Evolutionary conservation across 2,888 invertebrate species (phyloP).

Genomic region (Scotopteryx bipunctaria): DNA sequence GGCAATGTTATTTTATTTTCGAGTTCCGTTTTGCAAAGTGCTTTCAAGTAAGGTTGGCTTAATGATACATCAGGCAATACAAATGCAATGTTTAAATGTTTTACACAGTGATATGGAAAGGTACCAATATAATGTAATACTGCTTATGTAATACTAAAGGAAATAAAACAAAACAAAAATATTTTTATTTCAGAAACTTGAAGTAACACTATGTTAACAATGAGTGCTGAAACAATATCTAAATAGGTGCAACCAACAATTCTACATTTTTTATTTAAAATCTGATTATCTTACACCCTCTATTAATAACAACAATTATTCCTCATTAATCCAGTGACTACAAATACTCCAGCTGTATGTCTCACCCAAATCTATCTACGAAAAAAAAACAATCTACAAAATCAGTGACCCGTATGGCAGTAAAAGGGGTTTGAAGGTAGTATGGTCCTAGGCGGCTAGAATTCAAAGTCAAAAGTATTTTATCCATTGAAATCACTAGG

Average conservation of each 20-base stretch:
- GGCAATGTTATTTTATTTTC: not conserved
- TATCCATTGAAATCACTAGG: too few species aligned
- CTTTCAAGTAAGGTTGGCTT: not conserved
- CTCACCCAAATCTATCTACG: too few species aligned
- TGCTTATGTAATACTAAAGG: not conserved
- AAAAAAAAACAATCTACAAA: too few species aligned
- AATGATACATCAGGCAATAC: not conserved
- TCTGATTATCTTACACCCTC: too few species aligned
- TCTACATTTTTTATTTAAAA: not conserved
- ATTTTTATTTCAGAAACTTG: constrained; percentile 1
- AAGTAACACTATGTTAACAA: not conserved
- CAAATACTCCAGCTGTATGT: too few species aligned
- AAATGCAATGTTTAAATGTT: not conserved
- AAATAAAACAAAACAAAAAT: constrained; percentile 8
- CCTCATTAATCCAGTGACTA: too few species aligned
- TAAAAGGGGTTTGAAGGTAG: too few species aligned
- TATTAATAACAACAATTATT: too few species aligned
- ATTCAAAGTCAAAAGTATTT: too few species aligned
- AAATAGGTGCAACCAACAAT: constrained; percentile 3
- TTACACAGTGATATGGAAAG: not conserved
- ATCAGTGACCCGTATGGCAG: too few species aligned
- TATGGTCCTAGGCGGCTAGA: too few species aligned
- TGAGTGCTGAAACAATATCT: not conserved
- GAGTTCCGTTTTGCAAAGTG: not conserved
- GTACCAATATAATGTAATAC: not conserved